Percentiles rank a stretch among this genome's conserved stretches.
Conservation (phyloP, 2,888 invertebrate genomes). For the Leucania comma region DNA sequence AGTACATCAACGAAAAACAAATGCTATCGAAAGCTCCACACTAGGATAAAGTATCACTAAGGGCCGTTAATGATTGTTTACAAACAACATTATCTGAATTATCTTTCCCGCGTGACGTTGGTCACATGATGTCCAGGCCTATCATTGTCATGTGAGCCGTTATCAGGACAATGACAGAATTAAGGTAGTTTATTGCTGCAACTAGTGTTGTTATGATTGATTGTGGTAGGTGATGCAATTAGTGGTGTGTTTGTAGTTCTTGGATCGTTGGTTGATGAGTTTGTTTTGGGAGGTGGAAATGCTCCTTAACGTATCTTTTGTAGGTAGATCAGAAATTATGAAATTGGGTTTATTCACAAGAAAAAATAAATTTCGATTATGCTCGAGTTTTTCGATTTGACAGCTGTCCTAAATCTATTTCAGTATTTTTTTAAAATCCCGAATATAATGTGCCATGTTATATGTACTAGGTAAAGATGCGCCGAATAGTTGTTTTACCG, state of each 20-base stretch:
- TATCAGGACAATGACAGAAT: conserved; percentile 70
- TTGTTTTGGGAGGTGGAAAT: background rate
- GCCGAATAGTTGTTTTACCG: too few relatives aligned
- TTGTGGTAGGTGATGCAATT: conserved; percentile 32
- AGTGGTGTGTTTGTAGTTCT: conserved; percentile 30
- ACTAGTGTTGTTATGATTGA: conserved; percentile 38
- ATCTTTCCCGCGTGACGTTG: conserved; percentile 74
- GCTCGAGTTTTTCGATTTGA: too few relatives aligned
- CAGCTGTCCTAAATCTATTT: too few relatives aligned
- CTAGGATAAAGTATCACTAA: conserved; percentile 19
- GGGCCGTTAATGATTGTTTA: conserved; percentile 55
- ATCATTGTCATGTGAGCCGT: conserved; percentile 80
- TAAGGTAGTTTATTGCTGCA: conserved; percentile 43
- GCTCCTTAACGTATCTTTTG: background rate
- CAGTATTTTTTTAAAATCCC: too few relatives aligned
- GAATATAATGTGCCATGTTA: too few relatives aligned
- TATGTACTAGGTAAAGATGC: too few relatives aligned
- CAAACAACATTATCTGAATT: conserved; percentile 69
- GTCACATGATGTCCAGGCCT: conserved; percentile 81
- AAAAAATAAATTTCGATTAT: too few relatives aligned
- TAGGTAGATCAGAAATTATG: background rate
- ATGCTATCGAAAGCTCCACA: conserved; percentile 45
- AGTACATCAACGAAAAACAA: conserved; percentile 27
- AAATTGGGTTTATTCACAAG: too few relatives aligned
- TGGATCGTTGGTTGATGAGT: background rate